Evolutionary conservation across 1,140 invertebrate genomes (phyloP), one percentile per base, ranked within the genome.

Genomic region (Drosophila yakuba): DNA sequence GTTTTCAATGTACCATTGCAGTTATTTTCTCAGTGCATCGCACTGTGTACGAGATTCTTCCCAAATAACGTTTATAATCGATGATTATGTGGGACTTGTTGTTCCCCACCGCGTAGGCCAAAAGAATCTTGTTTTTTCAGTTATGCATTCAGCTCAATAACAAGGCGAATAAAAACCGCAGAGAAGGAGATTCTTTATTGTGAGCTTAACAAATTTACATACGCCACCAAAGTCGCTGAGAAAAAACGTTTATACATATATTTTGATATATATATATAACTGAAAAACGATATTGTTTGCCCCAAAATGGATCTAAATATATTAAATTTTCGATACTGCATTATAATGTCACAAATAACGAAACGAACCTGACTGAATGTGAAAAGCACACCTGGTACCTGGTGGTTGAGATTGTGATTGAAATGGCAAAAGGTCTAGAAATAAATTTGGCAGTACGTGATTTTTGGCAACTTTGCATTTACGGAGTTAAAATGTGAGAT

Each of bases 61-160:
- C 59, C 78, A 47, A 76, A 88, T 88, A 82, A 88, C 66, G 48
- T 54, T 64, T 77, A 82, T 86, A 86, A 88, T 82, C 83, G 79
- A 86, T 85, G 74, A 86, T 80, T 83, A 66, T 74, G 82, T 51
- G 74, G 52, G 85, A 86, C 82, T 86, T 88, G 82, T 86, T 86
- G 82, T 78, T 72, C 51, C 44, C 52, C 35, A 45, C 39, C 50
- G 74, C 56, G 74, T 74, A 75, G 81, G 64, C 68, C 57, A 72
- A 72, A 84, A 81, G 82, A 86, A 86, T 86, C 82, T 82, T 45
- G 82, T 82, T 78, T 69, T 83, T 51, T 69, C 60, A 71, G 67
- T 71, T 71, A 71, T 71, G 68, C 68, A 71, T 71, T 71, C 64
- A 61, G 50, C 36, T 58, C 50, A 47, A 60, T 25, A 51, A 32